Conservation (phyloP, 1,140 invertebrate species). For the Nasonia vitripennis region DNA sequence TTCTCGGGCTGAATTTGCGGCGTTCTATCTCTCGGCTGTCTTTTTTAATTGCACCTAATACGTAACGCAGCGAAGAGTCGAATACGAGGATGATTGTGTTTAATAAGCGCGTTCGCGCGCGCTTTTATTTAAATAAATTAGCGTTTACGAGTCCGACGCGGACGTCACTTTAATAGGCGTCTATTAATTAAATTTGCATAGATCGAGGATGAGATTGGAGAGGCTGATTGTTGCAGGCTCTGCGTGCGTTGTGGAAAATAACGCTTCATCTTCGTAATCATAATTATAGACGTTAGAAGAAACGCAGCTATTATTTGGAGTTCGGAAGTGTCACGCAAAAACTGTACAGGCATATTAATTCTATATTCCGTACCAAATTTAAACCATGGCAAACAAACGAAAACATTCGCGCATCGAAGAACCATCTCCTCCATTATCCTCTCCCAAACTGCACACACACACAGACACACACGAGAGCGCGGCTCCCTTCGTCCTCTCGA, state of each 20-base stretch:
- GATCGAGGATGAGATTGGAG: background rate
- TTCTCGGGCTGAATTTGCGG: background rate
- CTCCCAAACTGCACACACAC: slow-evolving; percentile 8
- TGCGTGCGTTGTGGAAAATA: too few species aligned
- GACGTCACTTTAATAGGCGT: background rate
- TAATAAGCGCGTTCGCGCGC: background rate
- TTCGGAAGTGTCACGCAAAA: too few species aligned
- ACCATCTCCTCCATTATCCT: background rate
- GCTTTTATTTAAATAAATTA: slow-evolving; percentile 19
- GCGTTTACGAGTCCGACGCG: background rate
- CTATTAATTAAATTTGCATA: slow-evolving; percentile 17
- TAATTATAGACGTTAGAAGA: too few species aligned
- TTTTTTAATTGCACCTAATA: slow-evolving; percentile 32
- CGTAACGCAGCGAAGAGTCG: background rate
- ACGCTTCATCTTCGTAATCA: too few species aligned
- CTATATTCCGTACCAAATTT: background rate
- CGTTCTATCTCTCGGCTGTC: background rate
- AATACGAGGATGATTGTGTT: background rate
- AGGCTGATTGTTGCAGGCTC: too few species aligned
- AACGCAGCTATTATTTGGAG: too few species aligned
- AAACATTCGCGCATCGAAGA: background rate
- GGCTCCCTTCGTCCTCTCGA: background rate
- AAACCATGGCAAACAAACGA: too few species aligned
- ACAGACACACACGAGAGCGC: background rate
- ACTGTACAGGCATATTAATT: too few species aligned